A percentile compares a stretch with the other conserved stretches of the same genome.
phyloP scores from a whole-genome alignment of 1,140 invertebrate genomes.

The Aradophagus sp. region DNA sequence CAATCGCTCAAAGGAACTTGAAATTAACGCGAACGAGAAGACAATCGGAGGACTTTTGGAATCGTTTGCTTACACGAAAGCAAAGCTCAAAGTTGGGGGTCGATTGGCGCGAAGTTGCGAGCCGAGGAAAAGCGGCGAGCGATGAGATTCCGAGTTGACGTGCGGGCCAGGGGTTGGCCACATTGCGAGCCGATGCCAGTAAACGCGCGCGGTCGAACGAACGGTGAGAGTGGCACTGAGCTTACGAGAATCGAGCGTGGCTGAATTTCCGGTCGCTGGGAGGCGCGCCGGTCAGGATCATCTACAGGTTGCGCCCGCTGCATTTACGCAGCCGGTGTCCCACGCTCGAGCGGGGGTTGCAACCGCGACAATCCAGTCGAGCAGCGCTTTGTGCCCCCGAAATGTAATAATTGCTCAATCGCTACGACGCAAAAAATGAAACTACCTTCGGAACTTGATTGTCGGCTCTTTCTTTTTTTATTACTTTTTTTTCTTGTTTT shows the following conservation, averaged over 20 bases:
- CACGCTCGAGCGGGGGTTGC: slow-evolving; percentile 16
- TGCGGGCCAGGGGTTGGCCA: slow-evolving; percentile 33
- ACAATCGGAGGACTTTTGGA: too few relatives aligned
- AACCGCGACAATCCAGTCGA: not conserved
- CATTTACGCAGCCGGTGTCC: slow-evolving; percentile 58
- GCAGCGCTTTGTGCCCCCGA: not conserved
- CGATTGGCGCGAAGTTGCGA: too few relatives aligned
- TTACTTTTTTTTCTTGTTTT: too few relatives aligned
- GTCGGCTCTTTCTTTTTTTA: too few relatives aligned
- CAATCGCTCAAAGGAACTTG: too few relatives aligned
- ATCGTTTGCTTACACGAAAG: too few relatives aligned
- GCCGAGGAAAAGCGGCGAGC: not conserved
- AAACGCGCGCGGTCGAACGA: slow-evolving; percentile 60
- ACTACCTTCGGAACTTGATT: not conserved
- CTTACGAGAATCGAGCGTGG: slow-evolving; percentile 67
- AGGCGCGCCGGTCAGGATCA: slow-evolving; percentile 70
- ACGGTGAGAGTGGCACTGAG: slow-evolving; percentile 71
- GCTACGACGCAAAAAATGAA: too few relatives aligned
- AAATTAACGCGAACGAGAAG: too few relatives aligned
- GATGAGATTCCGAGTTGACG: too few relatives aligned
- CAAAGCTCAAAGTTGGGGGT: too few relatives aligned
- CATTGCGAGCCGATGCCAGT: slow-evolving; percentile 51
- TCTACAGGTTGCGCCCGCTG: slow-evolving; percentile 73
- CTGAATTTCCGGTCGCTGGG: slow-evolving; percentile 61
- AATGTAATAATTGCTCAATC: not conserved